Conservation (phyloP, 2,113 vertebrate genomes). For the Myiagra hebetior region DNA sequence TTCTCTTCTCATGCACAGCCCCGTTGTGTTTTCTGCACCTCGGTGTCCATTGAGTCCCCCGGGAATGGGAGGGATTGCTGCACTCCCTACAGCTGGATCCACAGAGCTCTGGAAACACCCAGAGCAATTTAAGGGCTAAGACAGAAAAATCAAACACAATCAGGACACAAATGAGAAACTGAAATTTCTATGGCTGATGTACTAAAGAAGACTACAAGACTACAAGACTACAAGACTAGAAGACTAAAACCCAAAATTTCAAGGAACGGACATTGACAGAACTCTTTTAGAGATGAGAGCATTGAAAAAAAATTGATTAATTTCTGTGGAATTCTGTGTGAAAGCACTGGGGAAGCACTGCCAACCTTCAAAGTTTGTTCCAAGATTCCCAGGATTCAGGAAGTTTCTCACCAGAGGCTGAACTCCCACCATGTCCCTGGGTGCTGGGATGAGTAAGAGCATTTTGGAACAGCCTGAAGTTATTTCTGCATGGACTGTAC, state of each 20-base stretch:
- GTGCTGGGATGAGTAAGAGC: not conserved
- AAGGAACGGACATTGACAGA: fast-evolving
- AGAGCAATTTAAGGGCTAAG: not conserved
- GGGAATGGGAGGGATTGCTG: not conserved
- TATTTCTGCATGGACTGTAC: not conserved
- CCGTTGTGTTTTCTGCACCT: not conserved
- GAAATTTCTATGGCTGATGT: not conserved
- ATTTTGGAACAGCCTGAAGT: fast-evolving
- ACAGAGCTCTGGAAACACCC: not conserved
- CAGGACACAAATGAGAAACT: not conserved
- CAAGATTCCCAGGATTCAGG: not conserved
- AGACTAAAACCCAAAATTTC: not conserved
- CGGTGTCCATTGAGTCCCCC: not conserved
- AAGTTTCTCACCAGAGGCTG: not conserved
- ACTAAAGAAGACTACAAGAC: too few species aligned
- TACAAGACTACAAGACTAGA: not conserved
- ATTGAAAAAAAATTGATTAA: not conserved
- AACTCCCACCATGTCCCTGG: not conserved
- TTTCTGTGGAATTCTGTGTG: not conserved
- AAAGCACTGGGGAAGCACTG: not conserved
- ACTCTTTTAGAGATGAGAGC: not conserved
- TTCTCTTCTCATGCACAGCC: not conserved
- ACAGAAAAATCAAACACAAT: not conserved
- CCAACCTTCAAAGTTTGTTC: fast-evolving
- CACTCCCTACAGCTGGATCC: not conserved